A percentile compares a stretch with the other conserved stretches of the same genome.
Evolutionary conservation across 2,797 vertebrate genomes (phyloP).

Genomic region (Taeniopygia guttata): DNA sequence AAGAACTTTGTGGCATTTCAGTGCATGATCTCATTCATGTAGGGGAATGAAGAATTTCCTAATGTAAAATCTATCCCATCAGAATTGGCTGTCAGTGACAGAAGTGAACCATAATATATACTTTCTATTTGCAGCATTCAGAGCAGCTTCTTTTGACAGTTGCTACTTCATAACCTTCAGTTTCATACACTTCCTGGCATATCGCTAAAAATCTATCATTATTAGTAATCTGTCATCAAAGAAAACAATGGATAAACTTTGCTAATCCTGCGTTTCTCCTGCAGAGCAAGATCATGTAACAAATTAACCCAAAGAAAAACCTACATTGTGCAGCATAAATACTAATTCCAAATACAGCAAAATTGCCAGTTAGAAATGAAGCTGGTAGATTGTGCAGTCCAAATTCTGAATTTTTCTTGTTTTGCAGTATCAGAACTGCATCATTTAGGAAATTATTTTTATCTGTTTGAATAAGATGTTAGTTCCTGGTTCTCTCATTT

Average conservation of each 20-base stretch:
- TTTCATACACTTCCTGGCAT: background rate
- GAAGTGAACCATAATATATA: background rate
- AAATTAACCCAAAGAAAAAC: background rate
- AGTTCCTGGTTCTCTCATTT: background rate
- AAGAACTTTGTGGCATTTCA: background rate
- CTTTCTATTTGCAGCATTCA: background rate
- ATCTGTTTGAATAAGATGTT: background rate
- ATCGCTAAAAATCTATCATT: conserved; percentile 3
- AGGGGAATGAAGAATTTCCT: background rate
- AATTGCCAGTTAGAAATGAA: background rate
- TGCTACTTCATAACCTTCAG: background rate
- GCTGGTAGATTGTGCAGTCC: background rate
- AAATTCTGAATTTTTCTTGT: background rate
- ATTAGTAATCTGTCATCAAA: background rate
- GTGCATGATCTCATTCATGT: background rate
- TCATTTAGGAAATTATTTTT: background rate
- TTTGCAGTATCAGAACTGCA: background rate
- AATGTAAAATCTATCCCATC: background rate
- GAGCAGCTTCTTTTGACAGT: background rate
- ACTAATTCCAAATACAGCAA: background rate
- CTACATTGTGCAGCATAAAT: background rate
- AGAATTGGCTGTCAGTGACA: background rate
- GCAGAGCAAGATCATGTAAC: background rate
- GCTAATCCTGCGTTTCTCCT: background rate
- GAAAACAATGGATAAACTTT: background rate